phyloP scores from a whole-genome alignment of 2,888 invertebrate species.

The Eupeodes latifasciatus region DNA sequence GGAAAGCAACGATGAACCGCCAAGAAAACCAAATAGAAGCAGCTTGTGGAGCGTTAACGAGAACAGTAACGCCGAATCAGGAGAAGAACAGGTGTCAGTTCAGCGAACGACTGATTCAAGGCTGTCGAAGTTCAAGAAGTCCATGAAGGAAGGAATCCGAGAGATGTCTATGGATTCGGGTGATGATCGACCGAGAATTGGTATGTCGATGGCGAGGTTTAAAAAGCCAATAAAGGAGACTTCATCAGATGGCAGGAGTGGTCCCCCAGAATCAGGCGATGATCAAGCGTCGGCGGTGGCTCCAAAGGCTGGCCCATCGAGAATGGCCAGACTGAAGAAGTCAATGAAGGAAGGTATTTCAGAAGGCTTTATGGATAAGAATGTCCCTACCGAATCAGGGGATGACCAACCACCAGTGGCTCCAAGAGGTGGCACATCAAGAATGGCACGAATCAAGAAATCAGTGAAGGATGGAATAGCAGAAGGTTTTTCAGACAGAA shows the following conservation, averaged over 20 bases:
- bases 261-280: not conserved
- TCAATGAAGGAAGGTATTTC: constrained; percentile 22
- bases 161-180: not conserved
- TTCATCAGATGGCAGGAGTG: not conserved
- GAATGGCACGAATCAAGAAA: constrained; percentile 16
- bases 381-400: not conserved
- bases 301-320: not conserved
- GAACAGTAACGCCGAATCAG: not conserved
- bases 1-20: constrained; percentile 75
- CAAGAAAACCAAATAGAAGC: constrained; percentile 69
- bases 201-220: constrained; percentile 5
- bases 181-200: constrained; percentile 4
- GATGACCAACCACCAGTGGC: not conserved
- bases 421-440: constrained; percentile 4
- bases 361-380: not conserved
- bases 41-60: constrained; percentile 67
- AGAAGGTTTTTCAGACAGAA: constrained; percentile 3
- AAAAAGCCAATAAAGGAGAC: constrained; percentile 33
- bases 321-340: constrained; percentile 15
- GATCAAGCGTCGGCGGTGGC: not conserved
- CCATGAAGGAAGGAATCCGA: not conserved
- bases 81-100: constrained; percentile 2
- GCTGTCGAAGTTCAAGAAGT: constrained; percentile 19
- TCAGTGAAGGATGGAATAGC: constrained; percentile 24
- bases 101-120: not conserved